A percentile compares a stretch with the other conserved stretches of the same genome.
Evolutionary conservation across 2,888 invertebrate species (phyloP).

Genomic region (Dicranocentrus wangi): DNA sequence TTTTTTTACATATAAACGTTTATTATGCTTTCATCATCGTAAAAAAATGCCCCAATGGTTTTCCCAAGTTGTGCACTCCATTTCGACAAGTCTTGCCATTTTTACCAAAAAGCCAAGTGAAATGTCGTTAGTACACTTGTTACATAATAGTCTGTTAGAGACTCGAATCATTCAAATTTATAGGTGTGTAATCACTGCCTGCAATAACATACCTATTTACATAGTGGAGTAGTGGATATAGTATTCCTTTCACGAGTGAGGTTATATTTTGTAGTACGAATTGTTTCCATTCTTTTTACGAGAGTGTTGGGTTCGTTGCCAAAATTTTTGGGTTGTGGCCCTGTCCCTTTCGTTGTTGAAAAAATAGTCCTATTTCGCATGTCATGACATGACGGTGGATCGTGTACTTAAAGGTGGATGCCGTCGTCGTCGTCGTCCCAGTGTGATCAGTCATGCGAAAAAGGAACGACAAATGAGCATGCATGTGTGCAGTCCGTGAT

Average conservation of each 20-base stretch:
- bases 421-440: no score
- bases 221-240: constrained; percentile 2
- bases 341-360: constrained; percentile 39
- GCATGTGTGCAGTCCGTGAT: not conserved
- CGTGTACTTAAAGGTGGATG: no score
- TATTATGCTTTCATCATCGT: no score
- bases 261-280: not conserved
- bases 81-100: not conserved
- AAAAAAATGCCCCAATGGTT: no score
- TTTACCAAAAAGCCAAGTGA: no score
- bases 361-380: constrained; percentile 38
- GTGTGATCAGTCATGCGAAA: constrained; percentile 16
- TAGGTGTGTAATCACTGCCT: constrained; percentile 5
- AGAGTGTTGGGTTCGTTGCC: constrained; percentile 39
- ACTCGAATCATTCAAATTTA: not conserved
- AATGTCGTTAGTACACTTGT: not conserved
- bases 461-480: constrained; percentile 8
- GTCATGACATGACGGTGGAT: constrained; percentile 17
- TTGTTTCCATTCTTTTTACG: constrained; percentile 6
- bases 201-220: not conserved
- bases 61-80: not conserved
- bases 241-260: constrained; percentile 22
- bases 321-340: constrained; percentile 57
- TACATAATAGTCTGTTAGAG: not conserved
- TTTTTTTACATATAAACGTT: no score